Percentiles rank a stretch among this genome's conserved stretches.
These are phyloP conservation scores for Cotesia vestalis DNA, from an alignment of 1,140 invertebrate species.

Conservation along the genomic window DNA sequence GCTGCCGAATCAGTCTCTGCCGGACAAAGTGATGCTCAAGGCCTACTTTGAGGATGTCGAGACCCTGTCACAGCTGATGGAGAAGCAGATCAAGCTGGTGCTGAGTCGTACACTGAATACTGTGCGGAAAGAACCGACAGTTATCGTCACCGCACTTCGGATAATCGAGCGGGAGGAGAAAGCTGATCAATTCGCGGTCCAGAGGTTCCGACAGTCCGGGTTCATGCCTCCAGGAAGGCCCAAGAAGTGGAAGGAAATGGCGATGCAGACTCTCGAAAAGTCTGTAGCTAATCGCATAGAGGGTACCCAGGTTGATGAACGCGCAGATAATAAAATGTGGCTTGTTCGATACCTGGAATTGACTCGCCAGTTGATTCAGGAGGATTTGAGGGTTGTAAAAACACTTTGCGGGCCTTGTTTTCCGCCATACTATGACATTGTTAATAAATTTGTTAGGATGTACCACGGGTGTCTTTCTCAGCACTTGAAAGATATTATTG, in stretches of 20 bases:
- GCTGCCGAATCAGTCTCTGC: slow-evolving; percentile 87
- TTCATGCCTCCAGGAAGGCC: slow-evolving; percentile 94
- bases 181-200: slow-evolving; percentile 80
- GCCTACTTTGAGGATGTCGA: slow-evolving; percentile 97
- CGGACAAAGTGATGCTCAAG: slow-evolving; percentile 90
- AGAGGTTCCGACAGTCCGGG: slow-evolving; percentile 81
- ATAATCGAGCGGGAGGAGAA: slow-evolving; percentile 98
- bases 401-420: slow-evolving; percentile 93
- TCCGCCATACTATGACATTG: slow-evolving; percentile 94
- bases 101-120: slow-evolving; percentile 91
- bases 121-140: slow-evolving; percentile 92
- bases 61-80: slow-evolving; percentile 86
- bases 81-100: slow-evolving; percentile 90
- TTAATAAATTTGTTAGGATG: slow-evolving; percentile 90
- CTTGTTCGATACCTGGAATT: slow-evolving; percentile 82
- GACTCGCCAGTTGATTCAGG: slow-evolving; percentile 86
- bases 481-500: slow-evolving; percentile 88
- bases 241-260: slow-evolving; percentile 90
- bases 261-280: slow-evolving; percentile 83
- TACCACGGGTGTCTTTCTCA: slow-evolving; percentile 89
- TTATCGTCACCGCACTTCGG: slow-evolving; percentile 94
- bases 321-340: slow-evolving; percentile 95
- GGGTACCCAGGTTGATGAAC: slow-evolving; percentile 91
- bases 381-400: slow-evolving; percentile 93
- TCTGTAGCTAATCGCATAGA: slow-evolving; percentile 86